Conservation (phyloP, 2,888 invertebrate species). For the Thumatha senex region DNA sequence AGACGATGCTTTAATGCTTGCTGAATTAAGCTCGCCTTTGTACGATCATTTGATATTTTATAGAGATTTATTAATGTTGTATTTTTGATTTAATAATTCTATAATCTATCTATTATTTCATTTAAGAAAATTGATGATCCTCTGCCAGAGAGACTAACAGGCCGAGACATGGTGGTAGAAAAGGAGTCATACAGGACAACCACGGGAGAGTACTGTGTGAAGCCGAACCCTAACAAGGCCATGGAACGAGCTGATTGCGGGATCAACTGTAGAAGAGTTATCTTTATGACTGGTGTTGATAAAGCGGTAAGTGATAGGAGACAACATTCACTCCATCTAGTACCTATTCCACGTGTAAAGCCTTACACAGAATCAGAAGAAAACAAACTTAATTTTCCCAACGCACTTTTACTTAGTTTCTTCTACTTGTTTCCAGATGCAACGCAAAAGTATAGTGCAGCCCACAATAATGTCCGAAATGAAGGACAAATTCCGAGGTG, state of each 20-base stretch:
- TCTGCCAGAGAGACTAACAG: conserved; percentile 61
- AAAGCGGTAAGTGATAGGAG: conserved; percentile 49
- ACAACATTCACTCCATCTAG: neutral
- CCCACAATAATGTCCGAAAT: conserved; percentile 66
- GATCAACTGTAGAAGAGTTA: conserved; percentile 68
- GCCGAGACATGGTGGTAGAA: conserved; percentile 73
- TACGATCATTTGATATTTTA: too few relatives aligned
- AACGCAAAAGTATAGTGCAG: conserved; percentile 56
- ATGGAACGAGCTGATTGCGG: conserved; percentile 72
- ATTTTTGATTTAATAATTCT: too few relatives aligned
- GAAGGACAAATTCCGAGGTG: conserved; percentile 67
- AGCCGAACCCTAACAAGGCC: conserved; percentile 76
- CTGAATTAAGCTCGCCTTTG: too few relatives aligned
- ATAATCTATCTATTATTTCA: neutral
- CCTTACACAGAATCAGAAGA: neutral
- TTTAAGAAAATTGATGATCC: conserved; percentile 65
- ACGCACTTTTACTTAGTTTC: neutral
- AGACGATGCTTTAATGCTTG: too few relatives aligned
- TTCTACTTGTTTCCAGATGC: conserved; percentile 51
- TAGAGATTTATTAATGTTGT: too few relatives aligned
- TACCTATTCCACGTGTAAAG: too few relatives aligned
- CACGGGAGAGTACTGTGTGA: conserved; percentile 69
- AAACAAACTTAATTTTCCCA: neutral
- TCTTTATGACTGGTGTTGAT: conserved; percentile 72
- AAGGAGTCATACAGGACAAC: conserved; percentile 72